Conservation (phyloP, 1,140 invertebrate species). For the Meloidogyne exigua region DNA sequence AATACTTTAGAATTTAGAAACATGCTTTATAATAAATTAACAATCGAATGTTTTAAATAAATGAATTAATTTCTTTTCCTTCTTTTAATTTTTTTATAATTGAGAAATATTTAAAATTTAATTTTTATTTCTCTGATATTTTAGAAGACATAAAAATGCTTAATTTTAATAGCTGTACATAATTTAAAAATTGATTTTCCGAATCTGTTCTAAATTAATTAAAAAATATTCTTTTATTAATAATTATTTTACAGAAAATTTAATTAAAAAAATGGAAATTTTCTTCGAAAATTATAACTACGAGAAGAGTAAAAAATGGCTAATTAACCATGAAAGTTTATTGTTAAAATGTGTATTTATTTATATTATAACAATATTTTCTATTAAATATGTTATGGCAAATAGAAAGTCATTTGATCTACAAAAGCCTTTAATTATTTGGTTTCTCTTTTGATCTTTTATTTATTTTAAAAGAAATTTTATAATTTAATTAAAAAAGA, state of each 20-base stretch:
- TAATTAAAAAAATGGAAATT: conserved; percentile 29
- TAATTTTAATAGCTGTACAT: too few species aligned
- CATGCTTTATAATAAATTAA: not conserved
- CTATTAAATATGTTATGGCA: conserved; percentile 46
- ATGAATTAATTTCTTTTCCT: not conserved
- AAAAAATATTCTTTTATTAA: too few species aligned
- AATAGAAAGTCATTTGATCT: conserved; percentile 44
- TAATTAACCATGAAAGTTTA: conserved; percentile 42
- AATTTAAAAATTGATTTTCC: too few species aligned
- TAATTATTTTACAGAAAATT: not conserved
- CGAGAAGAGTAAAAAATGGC: conserved; percentile 40
- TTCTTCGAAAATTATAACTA: conserved; percentile 49
- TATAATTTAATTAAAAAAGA: not conserved
- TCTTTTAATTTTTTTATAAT: too few species aligned
- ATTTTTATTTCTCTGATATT: too few species aligned
- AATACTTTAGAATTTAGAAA: not conserved
- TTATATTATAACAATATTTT: conserved; percentile 75
- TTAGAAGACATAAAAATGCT: too few species aligned
- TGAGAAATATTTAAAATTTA: too few species aligned
- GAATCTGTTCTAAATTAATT: too few species aligned
- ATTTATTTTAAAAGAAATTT: not conserved
- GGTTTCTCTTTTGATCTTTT: not conserved
- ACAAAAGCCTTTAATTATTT: conserved; percentile 27
- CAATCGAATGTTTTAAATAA: conserved; percentile 1
- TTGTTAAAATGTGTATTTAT: conserved; percentile 68